A percentile compares a stretch with the other conserved stretches of the same genome.
These are phyloP conservation scores for Tetranychus piercei DNA, from an alignment of 2,888 invertebrate genomes.

Conservation along the genomic window DNA sequence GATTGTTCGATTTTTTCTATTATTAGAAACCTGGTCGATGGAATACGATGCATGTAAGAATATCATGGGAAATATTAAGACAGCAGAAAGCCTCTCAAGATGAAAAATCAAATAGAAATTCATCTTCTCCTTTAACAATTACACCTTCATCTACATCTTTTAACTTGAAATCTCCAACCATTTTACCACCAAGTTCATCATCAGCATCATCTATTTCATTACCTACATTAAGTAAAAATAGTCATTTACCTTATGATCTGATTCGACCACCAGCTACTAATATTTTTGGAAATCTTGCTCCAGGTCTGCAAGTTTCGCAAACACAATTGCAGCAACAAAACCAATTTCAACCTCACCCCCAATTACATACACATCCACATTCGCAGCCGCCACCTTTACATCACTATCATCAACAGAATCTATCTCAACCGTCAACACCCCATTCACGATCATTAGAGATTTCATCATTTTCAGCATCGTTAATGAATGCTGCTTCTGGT, in stretches of 20 bases:
- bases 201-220: constrained; percentile 4
- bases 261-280: not conserved
- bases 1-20: not conserved
- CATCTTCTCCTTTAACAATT: constrained; percentile 10
- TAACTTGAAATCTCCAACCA: not conserved
- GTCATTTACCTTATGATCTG: not conserved
- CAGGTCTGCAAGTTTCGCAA: no score
- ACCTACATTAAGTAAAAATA: not conserved
- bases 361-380: no score
- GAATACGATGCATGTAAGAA: constrained; percentile 96
- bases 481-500: constrained; percentile 27
- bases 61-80: constrained; percentile 95
- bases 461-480: constrained; percentile 25
- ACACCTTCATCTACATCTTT: not conserved
- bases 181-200: not conserved
- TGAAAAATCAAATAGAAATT: constrained; percentile 18
- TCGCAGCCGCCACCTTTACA: not conserved
- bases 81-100: constrained; percentile 59
- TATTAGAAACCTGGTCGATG: constrained; percentile 80
- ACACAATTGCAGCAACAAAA: no score
- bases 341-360: no score
- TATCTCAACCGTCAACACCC: not conserved
- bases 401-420: no score
- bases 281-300: not conserved
- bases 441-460: constrained; percentile 25